Evolutionary conservation across 92 coral and sea anemone species (phyloP).

Genomic region (Isaurus tuberculatus): DNA sequence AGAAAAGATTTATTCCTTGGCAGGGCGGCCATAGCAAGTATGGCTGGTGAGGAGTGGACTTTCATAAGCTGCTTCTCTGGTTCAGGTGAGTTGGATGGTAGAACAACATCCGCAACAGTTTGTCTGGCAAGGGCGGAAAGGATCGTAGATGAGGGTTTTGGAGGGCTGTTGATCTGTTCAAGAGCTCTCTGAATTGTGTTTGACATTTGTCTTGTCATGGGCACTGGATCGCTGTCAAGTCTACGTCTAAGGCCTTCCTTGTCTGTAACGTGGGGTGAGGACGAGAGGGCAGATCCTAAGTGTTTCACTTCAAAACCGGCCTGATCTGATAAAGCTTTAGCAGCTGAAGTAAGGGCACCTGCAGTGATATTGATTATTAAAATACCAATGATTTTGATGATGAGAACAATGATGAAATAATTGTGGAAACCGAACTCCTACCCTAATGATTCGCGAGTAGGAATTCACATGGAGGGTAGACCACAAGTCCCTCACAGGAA

Average conservation of each 20-base stretch:
- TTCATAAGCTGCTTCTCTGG: slow-evolving; percentile 79
- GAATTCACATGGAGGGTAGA: no score
- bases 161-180: slow-evolving; percentile 59
- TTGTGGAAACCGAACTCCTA: no score
- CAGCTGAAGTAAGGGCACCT: no score
- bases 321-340: no score
- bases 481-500: no score
- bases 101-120: slow-evolving; percentile 65
- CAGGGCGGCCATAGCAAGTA: slow-evolving; percentile 85
- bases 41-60: slow-evolving; percentile 92
- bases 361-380: no score
- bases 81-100: slow-evolving; percentile 58
- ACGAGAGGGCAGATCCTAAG: slow-evolving; percentile 16
- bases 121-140: slow-evolving; percentile 86
- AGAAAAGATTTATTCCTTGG: slow-evolving; percentile 76
- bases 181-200: slow-evolving; percentile 78
- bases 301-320: background rate
- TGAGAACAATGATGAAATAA: no score
- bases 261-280: background rate
- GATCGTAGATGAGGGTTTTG: slow-evolving; percentile 74
- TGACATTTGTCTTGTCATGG: slow-evolving; percentile 44
- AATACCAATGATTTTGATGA: no score
- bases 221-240: slow-evolving; percentile 19
- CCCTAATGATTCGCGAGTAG: no score
- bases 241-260: background rate